phyloP scores from a whole-genome alignment of 2,113 vertebrate genomes.

The Cheirogaleus medius region DNA sequence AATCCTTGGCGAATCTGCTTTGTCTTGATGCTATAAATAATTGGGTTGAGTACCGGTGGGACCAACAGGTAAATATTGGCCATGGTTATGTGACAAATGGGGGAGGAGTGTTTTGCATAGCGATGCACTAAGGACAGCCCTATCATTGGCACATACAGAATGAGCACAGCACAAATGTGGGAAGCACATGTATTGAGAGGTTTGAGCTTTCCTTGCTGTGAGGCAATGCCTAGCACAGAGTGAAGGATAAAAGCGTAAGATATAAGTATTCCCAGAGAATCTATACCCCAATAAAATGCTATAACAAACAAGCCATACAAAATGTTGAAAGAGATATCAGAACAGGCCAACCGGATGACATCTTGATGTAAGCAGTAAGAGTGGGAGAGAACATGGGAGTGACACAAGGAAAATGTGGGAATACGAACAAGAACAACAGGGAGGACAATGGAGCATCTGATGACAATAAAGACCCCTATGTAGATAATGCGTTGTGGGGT shows the following conservation, averaged over 20 bases:
- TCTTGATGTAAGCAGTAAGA: not conserved
- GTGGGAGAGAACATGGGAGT: not conserved
- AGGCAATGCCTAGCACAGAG: not conserved
- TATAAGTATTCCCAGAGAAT: not conserved
- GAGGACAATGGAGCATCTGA: not conserved
- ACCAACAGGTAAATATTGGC: conserved; percentile 46
- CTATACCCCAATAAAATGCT: not conserved
- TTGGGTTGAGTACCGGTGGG: conserved; percentile 37
- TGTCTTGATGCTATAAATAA: conserved; percentile 43
- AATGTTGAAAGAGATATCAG: not conserved
- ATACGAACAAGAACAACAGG: not conserved
- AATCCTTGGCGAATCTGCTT: conserved; percentile 27
- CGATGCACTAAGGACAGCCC: not conserved
- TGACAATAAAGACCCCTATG: not conserved
- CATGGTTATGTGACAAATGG: not conserved
- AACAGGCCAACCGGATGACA: not conserved
- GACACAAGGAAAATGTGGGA: conserved; percentile 29
- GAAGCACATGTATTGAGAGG: conserved; percentile 42
- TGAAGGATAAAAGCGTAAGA: not conserved
- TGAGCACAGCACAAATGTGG: conserved; percentile 62
- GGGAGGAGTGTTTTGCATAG: not conserved
- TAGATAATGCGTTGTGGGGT: not conserved
- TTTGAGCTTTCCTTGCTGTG: not conserved
- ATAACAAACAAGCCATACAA: not conserved
- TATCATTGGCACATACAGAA: conserved; percentile 53